Percentiles rank a stretch among this genome's conserved stretches.
These are phyloP conservation scores for Microtus oregoni DNA, from an alignment of 2,113 vertebrate genomes.

Conservation along the genomic window DNA sequence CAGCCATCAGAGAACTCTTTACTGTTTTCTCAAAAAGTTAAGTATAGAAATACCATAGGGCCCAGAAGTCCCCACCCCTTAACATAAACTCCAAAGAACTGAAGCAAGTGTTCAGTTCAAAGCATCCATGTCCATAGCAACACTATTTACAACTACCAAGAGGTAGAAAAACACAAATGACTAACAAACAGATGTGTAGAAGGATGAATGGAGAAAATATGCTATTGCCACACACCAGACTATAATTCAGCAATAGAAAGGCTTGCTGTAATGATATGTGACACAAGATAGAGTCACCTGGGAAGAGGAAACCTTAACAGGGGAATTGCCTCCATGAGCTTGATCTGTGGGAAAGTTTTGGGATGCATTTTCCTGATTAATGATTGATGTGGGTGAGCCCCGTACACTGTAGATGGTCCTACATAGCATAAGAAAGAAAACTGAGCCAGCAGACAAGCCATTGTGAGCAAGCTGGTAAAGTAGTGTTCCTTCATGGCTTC, in stretches of 20 bases:
- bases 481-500: not conserved
- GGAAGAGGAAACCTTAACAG: not conserved
- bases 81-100: not conserved
- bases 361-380: not conserved
- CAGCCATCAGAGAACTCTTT: not conserved
- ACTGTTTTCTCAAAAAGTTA: not conserved
- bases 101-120: constrained; percentile 13
- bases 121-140: not conserved
- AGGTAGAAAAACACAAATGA: not conserved
- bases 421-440: not conserved
- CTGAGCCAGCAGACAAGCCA: not conserved
- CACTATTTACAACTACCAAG: not conserved
- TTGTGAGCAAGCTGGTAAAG: not conserved
- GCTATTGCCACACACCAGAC: not conserved
- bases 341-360: not conserved
- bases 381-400: not conserved
- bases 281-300: not conserved
- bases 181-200: not conserved
- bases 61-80: not conserved
- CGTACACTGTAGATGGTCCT: not conserved
- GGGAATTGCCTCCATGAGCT: not conserved
- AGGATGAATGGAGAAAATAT: not conserved
- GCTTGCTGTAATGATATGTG: not conserved
- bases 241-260: constrained; percentile 36
- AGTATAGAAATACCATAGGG: not conserved